A percentile compares a stretch with the other conserved stretches of the same genome.
These are phyloP conservation scores for Agapostemon virescens DNA, from an alignment of 2,888 invertebrate genomes.

Conservation along the genomic window DNA sequence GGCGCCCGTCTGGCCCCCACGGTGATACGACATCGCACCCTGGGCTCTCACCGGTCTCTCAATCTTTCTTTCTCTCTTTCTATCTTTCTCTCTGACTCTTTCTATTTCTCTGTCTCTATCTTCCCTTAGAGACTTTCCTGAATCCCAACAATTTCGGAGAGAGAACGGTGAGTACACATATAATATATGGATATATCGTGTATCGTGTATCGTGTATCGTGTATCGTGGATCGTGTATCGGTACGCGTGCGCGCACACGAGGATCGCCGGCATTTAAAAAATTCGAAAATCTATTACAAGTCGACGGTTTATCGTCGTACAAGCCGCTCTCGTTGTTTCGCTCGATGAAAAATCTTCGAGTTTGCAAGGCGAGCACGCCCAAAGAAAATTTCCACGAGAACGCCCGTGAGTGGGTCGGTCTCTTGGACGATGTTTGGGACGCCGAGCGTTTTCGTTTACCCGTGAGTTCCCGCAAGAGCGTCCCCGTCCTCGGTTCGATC, in stretches of 20 bases:
- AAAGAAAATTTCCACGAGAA: background rate
- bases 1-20: slow-evolving; percentile 76
- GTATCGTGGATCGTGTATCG: background rate
- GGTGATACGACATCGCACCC: slow-evolving; percentile 76
- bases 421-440: background rate
- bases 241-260: too few relatives aligned
- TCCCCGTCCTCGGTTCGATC: background rate
- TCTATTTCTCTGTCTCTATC: slow-evolving; percentile 7
- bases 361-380: background rate
- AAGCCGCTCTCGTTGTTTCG: background rate
- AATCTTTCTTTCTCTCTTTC: slow-evolving; percentile 31
- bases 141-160: slow-evolving; percentile 51
- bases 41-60: slow-evolving; percentile 51
- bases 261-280: too few relatives aligned
- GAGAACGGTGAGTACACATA: slow-evolving; percentile 27
- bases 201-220: background rate
- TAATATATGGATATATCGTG: background rate
- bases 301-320: too few relatives aligned
- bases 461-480: background rate
- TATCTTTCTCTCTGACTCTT: slow-evolving; percentile 23
- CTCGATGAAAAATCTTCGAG: background rate
- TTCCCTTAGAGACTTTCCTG: slow-evolving; percentile 52
- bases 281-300: background rate
- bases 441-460: background rate
- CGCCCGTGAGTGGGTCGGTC: background rate